Evolutionary conservation across 2,113 vertebrate genomes (phyloP).

Genomic region (Oenanthe oenanthe): DNA sequence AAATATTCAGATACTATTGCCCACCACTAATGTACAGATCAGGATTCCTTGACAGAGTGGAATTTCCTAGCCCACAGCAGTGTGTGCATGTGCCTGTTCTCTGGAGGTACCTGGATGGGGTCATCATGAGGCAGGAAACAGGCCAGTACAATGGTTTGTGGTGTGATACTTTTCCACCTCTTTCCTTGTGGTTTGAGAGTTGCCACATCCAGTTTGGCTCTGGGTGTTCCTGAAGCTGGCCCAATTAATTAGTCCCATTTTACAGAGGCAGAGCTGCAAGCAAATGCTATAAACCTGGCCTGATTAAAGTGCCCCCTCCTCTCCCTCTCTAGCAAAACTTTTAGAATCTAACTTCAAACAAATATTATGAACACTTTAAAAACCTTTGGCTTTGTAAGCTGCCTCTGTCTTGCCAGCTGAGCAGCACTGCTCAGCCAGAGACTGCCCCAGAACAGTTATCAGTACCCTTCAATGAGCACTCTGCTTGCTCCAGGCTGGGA

Average conservation of each 20-base stretch:
- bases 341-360: neutral
- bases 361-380: neutral
- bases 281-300: neutral
- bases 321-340: neutral
- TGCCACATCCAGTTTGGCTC: neutral
- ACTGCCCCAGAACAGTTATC: rapidly evolving
- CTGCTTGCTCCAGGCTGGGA: neutral
- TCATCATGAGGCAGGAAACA: neutral
- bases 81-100: rapidly evolving
- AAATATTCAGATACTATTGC: neutral
- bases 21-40: neutral
- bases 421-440: neutral
- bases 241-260: neutral
- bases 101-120: rapidly evolving
- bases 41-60: neutral
- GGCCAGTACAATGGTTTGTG: neutral
- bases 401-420: neutral
- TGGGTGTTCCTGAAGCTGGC: neutral
- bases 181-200: neutral
- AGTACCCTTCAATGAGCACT: rapidly evolving
- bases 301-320: neutral
- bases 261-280: neutral
- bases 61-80: neutral
- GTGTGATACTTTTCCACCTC: neutral
- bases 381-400: neutral